Base-by-base conservation (phyloP, 2,888 invertebrate genomes). In the Ctenicera cuprea region DNA sequence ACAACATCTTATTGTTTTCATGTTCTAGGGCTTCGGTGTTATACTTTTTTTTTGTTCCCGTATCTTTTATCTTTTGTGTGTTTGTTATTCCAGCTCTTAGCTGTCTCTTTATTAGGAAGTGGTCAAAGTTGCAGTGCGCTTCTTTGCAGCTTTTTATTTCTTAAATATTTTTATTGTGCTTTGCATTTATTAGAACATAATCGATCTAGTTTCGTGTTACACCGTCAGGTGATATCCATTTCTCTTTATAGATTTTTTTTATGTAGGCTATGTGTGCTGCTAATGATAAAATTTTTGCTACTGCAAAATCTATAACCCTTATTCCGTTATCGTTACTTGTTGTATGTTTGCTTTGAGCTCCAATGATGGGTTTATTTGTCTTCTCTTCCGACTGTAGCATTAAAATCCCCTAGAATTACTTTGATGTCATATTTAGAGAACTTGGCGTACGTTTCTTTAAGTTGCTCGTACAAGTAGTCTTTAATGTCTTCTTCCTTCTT, bases 341-440 rank as follows among this genome's bases (percentile, higher is more conserved):
- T 12, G 33, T 33, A 33, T 57, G 54, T 33, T 30, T 57, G 12
- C 26, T 57, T 1, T 14, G n/a, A 5, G n/a, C 22, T 26, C 54
- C 54, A n/a, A 33, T 57, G 11, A 30, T 57, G n/a, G 30, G 1
- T 57, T 7, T 33, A 16, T 11, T 26, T 57, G n/a, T 57, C 30
- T 14, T 57, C 22, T 14, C 9, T 57, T 11, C 30, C 30, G 7
- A 30, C 14, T n/a, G 26, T 57, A 1, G 26, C 54, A 12, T 57
- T 50, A 20, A 50, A 50, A n/a, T 50, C 18, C 11, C 50, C 50
- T 50, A 50, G n/a, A n/a, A n/a, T n/a, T n/a, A n/a, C n/a, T n/a
- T n/a, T n/a, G n/a, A n/a, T n/a, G n/a, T n/a, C n/a, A 11, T 50
- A 50, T 20, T 50, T 41, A 12, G 41, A 11, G 11, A 8, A 12